Evolutionary conservation across 2,113 vertebrate species (phyloP), one percentile per base, ranked within the genome.

Genomic region (Syngnathus typhle): DNA sequence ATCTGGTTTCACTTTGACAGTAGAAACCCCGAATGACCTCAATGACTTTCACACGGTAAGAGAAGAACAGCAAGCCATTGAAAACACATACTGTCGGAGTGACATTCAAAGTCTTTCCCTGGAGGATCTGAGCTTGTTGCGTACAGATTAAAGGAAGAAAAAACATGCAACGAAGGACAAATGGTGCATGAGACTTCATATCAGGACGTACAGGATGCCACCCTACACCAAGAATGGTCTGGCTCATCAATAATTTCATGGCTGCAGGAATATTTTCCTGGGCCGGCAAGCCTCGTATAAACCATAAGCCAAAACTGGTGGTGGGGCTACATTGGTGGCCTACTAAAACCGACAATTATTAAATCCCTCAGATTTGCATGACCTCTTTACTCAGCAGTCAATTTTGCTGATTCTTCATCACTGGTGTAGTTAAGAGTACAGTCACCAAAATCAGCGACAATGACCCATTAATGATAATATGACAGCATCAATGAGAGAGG

Each of bases 241-340:
- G 6, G 27, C 51, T 86, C 81, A 88, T 88, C 54, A 87, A 89
- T 89, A 67, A 89, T 88, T 88, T 73, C 70, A 73, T 60, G 70
- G 77, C 63, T 76, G 79, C 60, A 72, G 63, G 67, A 60, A 71
- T 59, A 62, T 76, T 75, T 60, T 27, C 44, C 60, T 51, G 49
- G 55, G 51, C 38, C 49, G 46, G 54, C 44, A 58, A 36, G 27
- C 6, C 62, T 68, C 16, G 9, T 62, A 60, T 54, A 49, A 69
- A 6, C 23, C 56, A 27, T 37, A 41, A 43, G 6, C 19, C 60
- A 41, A 43, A 12, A 39, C 60, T 43, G 36, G 59, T 27, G 23
- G 21, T 55, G 55, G 15, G 13, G 12, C 41, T 13, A 44, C 41
- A 44, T 43, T 62, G 11, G 15, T 62, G 60, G 41, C 60, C n/a